These are phyloP conservation scores for Stenichneumon culpator DNA, from an alignment of 2,888 invertebrate genomes.

Conservation along the genomic window DNA sequence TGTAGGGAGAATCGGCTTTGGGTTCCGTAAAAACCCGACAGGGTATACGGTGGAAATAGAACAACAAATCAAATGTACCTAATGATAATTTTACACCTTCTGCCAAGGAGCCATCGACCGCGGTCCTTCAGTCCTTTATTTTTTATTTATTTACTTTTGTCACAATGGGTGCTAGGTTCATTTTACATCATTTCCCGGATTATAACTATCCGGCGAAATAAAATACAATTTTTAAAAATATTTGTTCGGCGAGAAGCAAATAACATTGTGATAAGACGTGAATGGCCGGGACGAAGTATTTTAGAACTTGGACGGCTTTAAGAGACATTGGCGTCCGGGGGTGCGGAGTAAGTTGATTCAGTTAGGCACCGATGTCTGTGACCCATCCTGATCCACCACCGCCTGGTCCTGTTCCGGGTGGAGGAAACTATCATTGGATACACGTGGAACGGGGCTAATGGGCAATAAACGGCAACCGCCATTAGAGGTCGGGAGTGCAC, in stretches of 20 bases:
- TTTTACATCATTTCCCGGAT: not conserved
- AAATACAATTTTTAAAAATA: too few species aligned
- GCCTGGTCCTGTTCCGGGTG: not conserved
- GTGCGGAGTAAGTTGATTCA: slow-evolving; percentile 6
- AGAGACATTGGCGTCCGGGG: not conserved
- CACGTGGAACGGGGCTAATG: slow-evolving; percentile 54
- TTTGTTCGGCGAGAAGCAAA: not conserved
- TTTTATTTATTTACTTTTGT: not conserved
- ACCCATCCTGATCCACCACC: not conserved
- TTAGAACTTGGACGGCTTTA: not conserved
- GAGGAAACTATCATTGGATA: slow-evolving; percentile 39
- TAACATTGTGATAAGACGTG: not conserved
- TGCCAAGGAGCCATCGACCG: too few species aligned
- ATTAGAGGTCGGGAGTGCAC: slow-evolving; percentile 49
- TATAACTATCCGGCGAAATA: not conserved
- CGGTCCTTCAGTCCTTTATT: too few species aligned
- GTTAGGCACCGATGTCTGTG: slow-evolving; percentile 14
- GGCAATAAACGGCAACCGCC: slow-evolving; percentile 59
- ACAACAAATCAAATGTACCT: too few species aligned
- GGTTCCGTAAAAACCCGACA: too few species aligned
- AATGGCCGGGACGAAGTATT: not conserved
- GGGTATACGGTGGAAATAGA: too few species aligned
- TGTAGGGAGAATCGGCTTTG: too few species aligned
- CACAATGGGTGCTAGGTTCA: not conserved
- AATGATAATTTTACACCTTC: too few species aligned